Evolutionary conservation across 2,113 vertebrate genomes (phyloP).

Genomic region (Helogale parvula): DNA sequence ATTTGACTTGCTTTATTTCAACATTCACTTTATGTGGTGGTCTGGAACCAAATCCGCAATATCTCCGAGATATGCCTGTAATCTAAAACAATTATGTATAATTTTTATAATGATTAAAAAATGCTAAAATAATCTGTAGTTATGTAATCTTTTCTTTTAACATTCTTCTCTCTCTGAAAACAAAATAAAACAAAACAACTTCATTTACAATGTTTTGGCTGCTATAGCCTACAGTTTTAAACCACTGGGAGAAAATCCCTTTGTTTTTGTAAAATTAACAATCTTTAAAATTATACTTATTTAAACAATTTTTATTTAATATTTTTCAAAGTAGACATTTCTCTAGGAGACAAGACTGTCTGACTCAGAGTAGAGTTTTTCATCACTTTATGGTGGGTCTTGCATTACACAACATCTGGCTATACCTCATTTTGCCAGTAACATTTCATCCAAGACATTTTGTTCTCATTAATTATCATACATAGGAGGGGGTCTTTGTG

Average conservation of each 20-base stretch:
- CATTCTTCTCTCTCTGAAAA: background rate
- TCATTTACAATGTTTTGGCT: background rate
- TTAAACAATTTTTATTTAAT: constrained; percentile 30
- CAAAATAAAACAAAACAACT: background rate
- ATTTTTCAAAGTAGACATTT: constrained; percentile 44
- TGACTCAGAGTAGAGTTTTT: constrained; percentile 41
- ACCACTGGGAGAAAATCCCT: background rate
- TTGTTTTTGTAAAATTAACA: background rate
- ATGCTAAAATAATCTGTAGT: background rate
- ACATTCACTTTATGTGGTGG: background rate
- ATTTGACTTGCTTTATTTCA: background rate
- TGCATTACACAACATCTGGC: constrained; percentile 51
- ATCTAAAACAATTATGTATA: background rate
- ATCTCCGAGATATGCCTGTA: background rate
- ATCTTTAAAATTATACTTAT: background rate
- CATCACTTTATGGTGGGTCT: constrained; percentile 14
- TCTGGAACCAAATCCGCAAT: background rate
- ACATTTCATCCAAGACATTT: constrained; percentile 63
- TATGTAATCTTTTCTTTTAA: background rate
- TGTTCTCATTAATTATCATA: constrained; percentile 67
- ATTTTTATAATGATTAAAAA: constrained; percentile 4
- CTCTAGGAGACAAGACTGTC: background rate
- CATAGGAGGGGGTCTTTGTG: constrained; percentile 25
- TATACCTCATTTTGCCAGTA: constrained; percentile 40
- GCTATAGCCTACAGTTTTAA: constrained; percentile 4